Percentiles rank a stretch among this genome's conserved stretches.
Evolutionary conservation across 2,113 vertebrate genomes (phyloP).

Genomic region (Pogona vitticeps): DNA sequence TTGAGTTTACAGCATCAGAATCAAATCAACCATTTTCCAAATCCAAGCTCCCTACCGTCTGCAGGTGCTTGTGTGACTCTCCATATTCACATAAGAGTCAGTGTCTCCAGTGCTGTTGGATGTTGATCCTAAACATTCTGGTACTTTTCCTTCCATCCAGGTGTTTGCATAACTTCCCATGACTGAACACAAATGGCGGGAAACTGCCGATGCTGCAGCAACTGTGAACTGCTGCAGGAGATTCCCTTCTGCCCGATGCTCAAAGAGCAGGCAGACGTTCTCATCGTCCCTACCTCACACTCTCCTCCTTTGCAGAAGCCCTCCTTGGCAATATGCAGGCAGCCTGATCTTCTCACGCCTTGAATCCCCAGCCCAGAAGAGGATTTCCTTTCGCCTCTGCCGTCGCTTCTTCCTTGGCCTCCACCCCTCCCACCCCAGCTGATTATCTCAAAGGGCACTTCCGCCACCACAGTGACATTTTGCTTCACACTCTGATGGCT

Average conservation of each 20-base stretch:
- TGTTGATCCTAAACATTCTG: no score
- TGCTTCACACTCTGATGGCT: background rate
- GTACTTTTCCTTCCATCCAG: no score
- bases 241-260: background rate
- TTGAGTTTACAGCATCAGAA: no score
- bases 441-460: background rate
- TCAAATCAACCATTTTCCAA: no score
- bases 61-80: no score
- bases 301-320: background rate
- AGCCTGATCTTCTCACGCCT: background rate
- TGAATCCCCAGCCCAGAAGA: background rate
- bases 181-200: no score
- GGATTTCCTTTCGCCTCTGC: background rate
- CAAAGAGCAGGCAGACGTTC: background rate
- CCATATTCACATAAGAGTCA: no score
- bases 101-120: no score
- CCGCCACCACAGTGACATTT: background rate
- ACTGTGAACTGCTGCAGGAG: background rate
- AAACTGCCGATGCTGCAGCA: background rate
- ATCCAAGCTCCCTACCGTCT: no score
- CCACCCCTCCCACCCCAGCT: background rate
- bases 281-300: background rate
- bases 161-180: no score
- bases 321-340: background rate
- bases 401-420: background rate